These are phyloP conservation scores for Hirtodrosophila alboralis DNA, from an alignment of 2,888 invertebrate species.

Conservation along the genomic window DNA sequence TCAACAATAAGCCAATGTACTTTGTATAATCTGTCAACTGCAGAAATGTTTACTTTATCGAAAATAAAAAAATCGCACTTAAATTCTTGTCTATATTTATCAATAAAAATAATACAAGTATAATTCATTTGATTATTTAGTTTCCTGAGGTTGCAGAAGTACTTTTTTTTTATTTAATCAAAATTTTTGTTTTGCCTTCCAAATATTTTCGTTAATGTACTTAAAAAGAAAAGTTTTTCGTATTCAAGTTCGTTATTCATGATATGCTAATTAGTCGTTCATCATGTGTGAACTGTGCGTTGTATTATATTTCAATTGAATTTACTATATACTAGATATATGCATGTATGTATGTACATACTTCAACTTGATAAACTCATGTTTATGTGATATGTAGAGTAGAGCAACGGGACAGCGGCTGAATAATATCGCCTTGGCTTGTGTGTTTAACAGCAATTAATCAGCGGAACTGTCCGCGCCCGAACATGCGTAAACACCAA, in stretches of 20 bases:
- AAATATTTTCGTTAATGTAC: no score
- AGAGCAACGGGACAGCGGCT: slow-evolving; percentile 43
- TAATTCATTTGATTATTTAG: no score
- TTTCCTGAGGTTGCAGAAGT: no score
- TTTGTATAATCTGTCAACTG: no score
- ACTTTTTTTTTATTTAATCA: no score
- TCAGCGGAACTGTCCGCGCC: slow-evolving; percentile 80
- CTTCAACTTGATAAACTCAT: slow-evolving; percentile 16
- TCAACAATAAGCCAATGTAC: no score
- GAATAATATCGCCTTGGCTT: slow-evolving; percentile 60
- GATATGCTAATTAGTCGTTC: slow-evolving; percentile 15
- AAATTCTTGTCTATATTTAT: no score
- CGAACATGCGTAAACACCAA: slow-evolving; percentile 73
- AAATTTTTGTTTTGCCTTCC: no score
- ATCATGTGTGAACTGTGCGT: slow-evolving; percentile 3
- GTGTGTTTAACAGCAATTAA: slow-evolving; percentile 75
- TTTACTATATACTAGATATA: neutral
- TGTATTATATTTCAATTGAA: slow-evolving; percentile 19
- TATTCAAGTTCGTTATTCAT: neutral
- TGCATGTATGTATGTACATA: neutral
- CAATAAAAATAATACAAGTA: no score
- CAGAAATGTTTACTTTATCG: no score
- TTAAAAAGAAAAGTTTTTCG: no score
- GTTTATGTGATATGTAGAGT: slow-evolving; percentile 26
- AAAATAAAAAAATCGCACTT: no score